A percentile compares a stretch with the other conserved stretches of the same genome.
phyloP scores from a whole-genome alignment of 2,797 vertebrate genomes.

The Darevskia nairensis region DNA sequence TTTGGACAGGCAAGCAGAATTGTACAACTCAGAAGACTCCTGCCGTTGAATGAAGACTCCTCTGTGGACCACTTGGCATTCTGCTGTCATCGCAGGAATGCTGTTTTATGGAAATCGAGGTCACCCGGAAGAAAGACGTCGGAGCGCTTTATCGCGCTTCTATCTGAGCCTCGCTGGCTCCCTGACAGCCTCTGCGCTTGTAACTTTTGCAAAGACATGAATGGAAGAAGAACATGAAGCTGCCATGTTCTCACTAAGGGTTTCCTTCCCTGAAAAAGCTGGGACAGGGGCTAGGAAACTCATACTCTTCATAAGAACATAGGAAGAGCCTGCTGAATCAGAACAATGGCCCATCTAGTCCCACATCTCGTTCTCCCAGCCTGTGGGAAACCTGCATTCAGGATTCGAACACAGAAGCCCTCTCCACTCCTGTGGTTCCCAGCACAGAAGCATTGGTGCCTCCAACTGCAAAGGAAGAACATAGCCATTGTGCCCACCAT shows the following conservation, averaged over 20 bases:
- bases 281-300: too few species aligned
- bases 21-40: background rate
- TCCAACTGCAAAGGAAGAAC: too few species aligned
- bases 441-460: too few species aligned
- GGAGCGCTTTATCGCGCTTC: background rate
- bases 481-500: too few species aligned
- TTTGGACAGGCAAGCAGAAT: background rate
- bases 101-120: slow-evolving; percentile 31
- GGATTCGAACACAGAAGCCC: too few species aligned
- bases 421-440: too few species aligned
- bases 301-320: background rate
- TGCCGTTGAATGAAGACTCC: background rate
- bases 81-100: background rate
- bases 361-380: too few species aligned
- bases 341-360: too few species aligned
- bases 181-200: background rate
- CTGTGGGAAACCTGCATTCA: too few species aligned
- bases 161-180: background rate
- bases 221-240: background rate
- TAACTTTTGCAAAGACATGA: background rate
- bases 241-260: too few species aligned
- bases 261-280: background rate
- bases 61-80: slow-evolving; percentile 3
- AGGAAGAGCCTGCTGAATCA: too few species aligned
- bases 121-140: background rate